Evolutionary conservation across 2,888 invertebrate species (phyloP), one percentile per base, ranked within the genome.

Genomic region (Dasypolia templi): DNA sequence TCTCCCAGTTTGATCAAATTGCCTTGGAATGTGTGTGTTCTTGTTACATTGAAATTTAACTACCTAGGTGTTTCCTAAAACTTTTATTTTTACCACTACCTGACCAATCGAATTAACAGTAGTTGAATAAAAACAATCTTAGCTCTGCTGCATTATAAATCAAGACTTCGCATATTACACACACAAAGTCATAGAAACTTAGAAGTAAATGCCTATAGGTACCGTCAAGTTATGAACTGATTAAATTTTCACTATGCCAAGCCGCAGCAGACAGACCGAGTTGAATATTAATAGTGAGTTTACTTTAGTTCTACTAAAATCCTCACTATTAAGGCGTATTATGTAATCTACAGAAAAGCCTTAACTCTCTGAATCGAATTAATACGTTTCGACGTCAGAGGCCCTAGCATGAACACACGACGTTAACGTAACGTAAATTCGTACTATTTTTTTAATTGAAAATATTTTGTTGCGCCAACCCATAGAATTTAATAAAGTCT

Each of bases 231-330:
- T 85, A 44, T 0, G 51, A 70, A 77, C 62, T 79, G 59, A 82
- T 83, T 72, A 79, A 83, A 78, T 74, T 74, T 85, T 82, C 71
- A 83, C 59, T 46, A 74, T 35, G 67, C 56, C 59, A 65, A 61
- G 35, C 46, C 66, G 46, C 49, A 14, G 14, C 29, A 61, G 49
- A 68, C 72, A 58, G 65, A 46, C 64, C 22, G 55, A 71, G 59
- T 56, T 71, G 82, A 82, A 78, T 72, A 70, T 66, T 78, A 85
- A 78, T 74, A 56, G 35, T 32, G 74, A 64, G 61, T 82, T 78
- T 49, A 77, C 55, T 74, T 66, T 26, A 72, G 26, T 74, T 82
- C 46, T 22, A 65, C 51, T 74, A 69, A 74, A n/a, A n/a, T n/a
- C n/a, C n/a, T 55, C 46, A 66, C 58, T 58, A n/a, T n/a, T 63